Evolutionary conservation across 1,140 invertebrate species (phyloP).

Genomic region (Dendrolimus kikuchii): DNA sequence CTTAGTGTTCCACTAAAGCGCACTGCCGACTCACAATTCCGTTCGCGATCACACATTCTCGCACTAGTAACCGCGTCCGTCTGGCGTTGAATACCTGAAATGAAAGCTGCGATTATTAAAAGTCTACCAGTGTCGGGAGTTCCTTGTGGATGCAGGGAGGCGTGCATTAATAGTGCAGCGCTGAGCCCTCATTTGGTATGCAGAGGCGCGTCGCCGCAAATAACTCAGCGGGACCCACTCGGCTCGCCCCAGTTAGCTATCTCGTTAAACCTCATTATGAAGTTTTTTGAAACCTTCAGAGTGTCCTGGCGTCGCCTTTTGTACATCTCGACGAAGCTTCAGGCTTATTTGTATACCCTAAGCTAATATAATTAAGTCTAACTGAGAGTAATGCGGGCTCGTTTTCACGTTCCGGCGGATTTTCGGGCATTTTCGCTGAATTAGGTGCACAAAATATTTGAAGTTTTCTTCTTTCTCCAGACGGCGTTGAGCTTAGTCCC

Average conservation of each 20-base stretch:
- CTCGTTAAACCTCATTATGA: constrained; percentile 40
- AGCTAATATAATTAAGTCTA: no score
- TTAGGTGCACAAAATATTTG: no score
- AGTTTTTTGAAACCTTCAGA: constrained; percentile 19
- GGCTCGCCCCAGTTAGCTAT: constrained; percentile 13
- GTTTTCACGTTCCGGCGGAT: no score
- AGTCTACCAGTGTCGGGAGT: background rate
- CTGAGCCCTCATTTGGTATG: constrained; percentile 20
- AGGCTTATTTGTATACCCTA: no score
- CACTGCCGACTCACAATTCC: no score
- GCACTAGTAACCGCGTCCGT: constrained; percentile 5
- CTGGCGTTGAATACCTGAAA: constrained; percentile 25
- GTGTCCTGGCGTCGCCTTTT: no score
- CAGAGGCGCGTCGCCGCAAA: constrained; percentile 26
- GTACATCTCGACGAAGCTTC: no score
- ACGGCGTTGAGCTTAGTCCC: no score
- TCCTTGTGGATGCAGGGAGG: constrained; percentile 20
- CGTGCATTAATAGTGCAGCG: constrained; percentile 8
- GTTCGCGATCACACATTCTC: constrained; percentile 25
- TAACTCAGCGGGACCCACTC: constrained; percentile 21
- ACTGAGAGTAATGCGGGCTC: no score
- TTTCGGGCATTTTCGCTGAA: no score
- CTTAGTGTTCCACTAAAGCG: constrained; percentile 2
- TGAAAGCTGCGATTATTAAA: constrained; percentile 13
- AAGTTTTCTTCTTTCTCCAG: no score